Evolutionary conservation across 2,797 vertebrate genomes (phyloP).

Genomic region (Notolepis coatsorum): DNA sequence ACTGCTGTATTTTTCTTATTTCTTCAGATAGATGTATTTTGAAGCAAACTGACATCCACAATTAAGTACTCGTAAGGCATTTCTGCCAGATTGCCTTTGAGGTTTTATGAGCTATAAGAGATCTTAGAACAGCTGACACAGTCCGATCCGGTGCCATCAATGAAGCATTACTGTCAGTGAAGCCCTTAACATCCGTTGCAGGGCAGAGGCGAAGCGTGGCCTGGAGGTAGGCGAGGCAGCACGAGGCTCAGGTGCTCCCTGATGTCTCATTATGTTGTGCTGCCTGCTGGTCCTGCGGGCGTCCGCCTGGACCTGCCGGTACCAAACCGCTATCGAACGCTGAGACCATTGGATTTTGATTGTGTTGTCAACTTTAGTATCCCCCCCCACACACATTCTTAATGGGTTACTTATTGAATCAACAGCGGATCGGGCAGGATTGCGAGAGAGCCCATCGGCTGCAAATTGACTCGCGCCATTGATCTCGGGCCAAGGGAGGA

Average conservation of each 20-base stretch:
- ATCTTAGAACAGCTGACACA: constrained; percentile 60
- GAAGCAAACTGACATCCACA: constrained; percentile 4
- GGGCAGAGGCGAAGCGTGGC: constrained; percentile 59
- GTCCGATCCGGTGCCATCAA: constrained; percentile 54
- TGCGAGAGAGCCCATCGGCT: constrained; percentile 58
- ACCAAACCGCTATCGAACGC: constrained; percentile 52
- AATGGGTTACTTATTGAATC: constrained; percentile 68
- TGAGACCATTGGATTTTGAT: constrained; percentile 58
- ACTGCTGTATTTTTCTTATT: not conserved
- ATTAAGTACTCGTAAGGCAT: constrained; percentile 40
- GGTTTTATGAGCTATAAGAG: constrained; percentile 59
- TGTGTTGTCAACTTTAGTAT: constrained; percentile 62
- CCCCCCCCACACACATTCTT: constrained; percentile 36
- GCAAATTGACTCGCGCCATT: constrained; percentile 71
- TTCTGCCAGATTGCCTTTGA: constrained; percentile 44
- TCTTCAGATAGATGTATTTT: constrained; percentile 5
- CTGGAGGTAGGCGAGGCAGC: constrained; percentile 25
- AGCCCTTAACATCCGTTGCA: constrained; percentile 54
- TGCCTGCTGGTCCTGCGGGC: not conserved
- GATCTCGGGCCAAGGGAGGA: constrained; percentile 62
- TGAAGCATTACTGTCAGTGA: constrained; percentile 61
- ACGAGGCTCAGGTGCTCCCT: constrained; percentile 24
- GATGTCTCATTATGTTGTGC: constrained; percentile 15
- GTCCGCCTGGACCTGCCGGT: not conserved
- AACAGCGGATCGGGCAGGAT: constrained; percentile 54